Evolutionary conservation across 2,888 invertebrate genomes (phyloP).

Genomic region (Nebria salina): DNA sequence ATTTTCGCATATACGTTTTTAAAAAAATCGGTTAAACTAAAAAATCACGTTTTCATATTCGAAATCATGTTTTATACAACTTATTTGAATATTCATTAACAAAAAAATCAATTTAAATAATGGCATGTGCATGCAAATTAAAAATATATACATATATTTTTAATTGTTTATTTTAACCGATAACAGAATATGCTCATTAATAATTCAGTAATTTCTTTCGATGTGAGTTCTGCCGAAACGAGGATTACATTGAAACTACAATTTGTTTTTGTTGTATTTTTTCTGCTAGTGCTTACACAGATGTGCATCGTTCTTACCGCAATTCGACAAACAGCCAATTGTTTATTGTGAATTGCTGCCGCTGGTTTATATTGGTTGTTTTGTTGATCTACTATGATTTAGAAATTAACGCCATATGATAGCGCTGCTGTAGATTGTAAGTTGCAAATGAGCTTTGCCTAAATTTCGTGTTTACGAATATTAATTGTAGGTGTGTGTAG

Average conservation of each 20-base stretch:
- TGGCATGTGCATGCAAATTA: constrained; percentile 38
- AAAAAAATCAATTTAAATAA: constrained; percentile 38
- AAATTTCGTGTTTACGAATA: constrained; percentile 29
- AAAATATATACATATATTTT: constrained; percentile 15
- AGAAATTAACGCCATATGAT: constrained; percentile 33
- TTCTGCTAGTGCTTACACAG: constrained; percentile 21
- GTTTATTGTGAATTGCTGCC: background rate
- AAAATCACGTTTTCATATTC: constrained; percentile 40
- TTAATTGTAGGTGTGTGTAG: constrained; percentile 21
- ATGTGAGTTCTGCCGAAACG: constrained; percentile 1
- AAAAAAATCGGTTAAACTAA: constrained; percentile 25
- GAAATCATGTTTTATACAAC: constrained; percentile 29
- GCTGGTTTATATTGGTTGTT: background rate
- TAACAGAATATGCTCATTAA: constrained; percentile 22
- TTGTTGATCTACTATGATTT: constrained; percentile 23
- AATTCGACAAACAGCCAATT: constrained; percentile 13
- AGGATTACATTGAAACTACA: no score
- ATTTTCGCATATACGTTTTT: constrained; percentile 19
- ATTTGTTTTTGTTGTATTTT: constrained; percentile 26
- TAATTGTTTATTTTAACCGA: constrained; percentile 20
- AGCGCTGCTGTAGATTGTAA: constrained; percentile 33
- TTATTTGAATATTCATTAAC: constrained; percentile 41
- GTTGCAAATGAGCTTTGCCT: constrained; percentile 33
- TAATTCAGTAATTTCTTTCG: constrained; percentile 41
- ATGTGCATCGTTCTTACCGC: constrained; percentile 10